Percentiles rank a stretch among this genome's conserved stretches.
Evolutionary conservation across 2,797 vertebrate genomes (phyloP).

Genomic region (Falco rusticolus): DNA sequence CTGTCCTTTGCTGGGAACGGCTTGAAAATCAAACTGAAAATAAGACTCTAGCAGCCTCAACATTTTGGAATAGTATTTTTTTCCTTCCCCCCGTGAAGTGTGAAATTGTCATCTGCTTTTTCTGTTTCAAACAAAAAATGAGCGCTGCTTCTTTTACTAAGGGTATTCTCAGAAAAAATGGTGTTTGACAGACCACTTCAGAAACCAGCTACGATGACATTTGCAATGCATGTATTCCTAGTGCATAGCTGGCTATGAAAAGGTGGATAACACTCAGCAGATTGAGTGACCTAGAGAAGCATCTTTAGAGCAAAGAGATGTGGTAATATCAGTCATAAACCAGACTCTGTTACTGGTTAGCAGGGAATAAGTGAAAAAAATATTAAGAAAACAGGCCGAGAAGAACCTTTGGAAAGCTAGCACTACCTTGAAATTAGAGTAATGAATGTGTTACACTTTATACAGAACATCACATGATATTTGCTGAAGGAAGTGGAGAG

Average conservation of each 20-base stretch:
- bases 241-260: not conserved
- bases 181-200: conserved; percentile 42
- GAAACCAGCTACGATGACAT: conserved; percentile 26
- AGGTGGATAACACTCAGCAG: conserved; percentile 9
- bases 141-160: conserved; percentile 2
- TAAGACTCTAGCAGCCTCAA: not conserved
- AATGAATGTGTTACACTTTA: not conserved
- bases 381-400: not conserved
- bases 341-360: conserved; percentile 1
- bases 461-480: not conserved
- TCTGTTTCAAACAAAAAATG: conserved; percentile 22
- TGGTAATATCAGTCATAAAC: not conserved
- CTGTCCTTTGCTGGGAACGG: conserved; percentile 7
- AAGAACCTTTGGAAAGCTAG: not conserved
- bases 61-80: not conserved
- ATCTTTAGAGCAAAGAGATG: conserved; percentile 8
- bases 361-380: not conserved
- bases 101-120: conserved; percentile 2
- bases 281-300: conserved; percentile 25
- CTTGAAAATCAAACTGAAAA: conserved; percentile 28
- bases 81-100: not conserved
- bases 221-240: conserved; percentile 41
- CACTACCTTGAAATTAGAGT: conserved; percentile 1
- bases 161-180: not conserved
- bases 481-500: not conserved